phyloP scores from a whole-genome alignment of 2,888 invertebrate genomes.

The Callimorpha dominula region DNA sequence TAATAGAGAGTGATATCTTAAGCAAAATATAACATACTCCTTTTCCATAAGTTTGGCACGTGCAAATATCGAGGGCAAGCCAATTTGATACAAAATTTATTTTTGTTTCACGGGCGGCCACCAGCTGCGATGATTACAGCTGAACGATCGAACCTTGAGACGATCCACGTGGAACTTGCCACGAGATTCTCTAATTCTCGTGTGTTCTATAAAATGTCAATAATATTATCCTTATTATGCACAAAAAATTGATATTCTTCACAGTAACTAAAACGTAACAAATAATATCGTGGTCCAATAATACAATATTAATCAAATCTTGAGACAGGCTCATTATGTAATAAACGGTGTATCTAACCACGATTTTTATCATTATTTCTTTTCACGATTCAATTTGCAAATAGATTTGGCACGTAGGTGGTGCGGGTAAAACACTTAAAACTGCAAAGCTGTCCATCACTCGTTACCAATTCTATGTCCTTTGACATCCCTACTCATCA shows the following conservation, averaged over 20 bases:
- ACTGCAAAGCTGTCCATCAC: neutral
- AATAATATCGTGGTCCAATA: no score
- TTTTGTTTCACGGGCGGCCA: slow-evolving; percentile 30
- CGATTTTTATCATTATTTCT: neutral
- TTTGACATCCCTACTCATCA: neutral
- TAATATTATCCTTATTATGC: neutral
- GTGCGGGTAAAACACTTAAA: no score
- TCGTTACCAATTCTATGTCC: neutral
- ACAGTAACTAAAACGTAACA: no score
- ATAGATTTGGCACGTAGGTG: neutral
- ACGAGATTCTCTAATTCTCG: slow-evolving; percentile 11
- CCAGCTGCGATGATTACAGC: slow-evolving; percentile 54
- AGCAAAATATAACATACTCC: neutral
- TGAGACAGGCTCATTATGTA: neutral
- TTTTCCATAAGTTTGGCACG: slow-evolving; percentile 32
- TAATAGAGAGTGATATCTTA: neutral
- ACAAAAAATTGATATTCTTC: neutral
- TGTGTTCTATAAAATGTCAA: no score
- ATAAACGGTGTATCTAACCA: neutral
- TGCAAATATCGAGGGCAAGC: slow-evolving; percentile 45
- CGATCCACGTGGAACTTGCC: slow-evolving; percentile 45
- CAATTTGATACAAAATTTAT: slow-evolving; percentile 34
- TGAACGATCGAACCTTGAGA: slow-evolving; percentile 54
- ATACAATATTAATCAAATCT: neutral
- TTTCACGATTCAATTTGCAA: neutral